Evolutionary conservation across 2,113 vertebrate genomes (phyloP), one percentile per base, ranked within the genome.

Genomic region (Rhinopithecus roxellana): DNA sequence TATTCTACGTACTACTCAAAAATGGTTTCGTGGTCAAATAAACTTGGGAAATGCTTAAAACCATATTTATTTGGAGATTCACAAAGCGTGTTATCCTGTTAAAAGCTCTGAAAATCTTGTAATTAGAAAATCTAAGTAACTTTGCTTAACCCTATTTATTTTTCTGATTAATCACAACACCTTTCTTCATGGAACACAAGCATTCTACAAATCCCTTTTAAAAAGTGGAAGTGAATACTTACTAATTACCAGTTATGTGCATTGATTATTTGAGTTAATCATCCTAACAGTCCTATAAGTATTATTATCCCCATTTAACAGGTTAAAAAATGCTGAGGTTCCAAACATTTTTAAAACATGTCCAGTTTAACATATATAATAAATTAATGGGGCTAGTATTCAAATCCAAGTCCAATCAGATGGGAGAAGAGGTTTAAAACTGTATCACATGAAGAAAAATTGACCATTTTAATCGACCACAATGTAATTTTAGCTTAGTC

Each of bases 11-110:
- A 55, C 55, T 45, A 92, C 70, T 25, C 43, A 74, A 70, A 95
- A 93, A 64, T 43, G 48, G 5, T 92, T 96, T 43, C 40, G 25
- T 94, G 72, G 52, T 93, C 91, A 92, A 92, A 86, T 90, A 91
- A 94, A 94, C 86, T 87, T 79, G 67, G 75, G 75, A 94, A 95
- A 80, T 69, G 10, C 35, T 94, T 38, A n/a, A 87, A 91, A 94
- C 5, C 9, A 30, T 79, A n/a, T 83, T 89, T 35, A 87, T 83
- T 94, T 69, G 59, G 79, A 93, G 69, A 92, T 87, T 91, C 75
- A 50, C 69, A 91, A 88, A 95, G 27, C 67, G 74, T 50, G 48
- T 85, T 74, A 55, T 83, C 72, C 74, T 43, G 48, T 82, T 82
- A 55, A 89, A 95, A 77, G 14, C 25, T 87, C 69, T 88, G 48